phyloP scores from a whole-genome alignment of 92 coral and sea anemone genomes.

The Siderastrea radians region DNA sequence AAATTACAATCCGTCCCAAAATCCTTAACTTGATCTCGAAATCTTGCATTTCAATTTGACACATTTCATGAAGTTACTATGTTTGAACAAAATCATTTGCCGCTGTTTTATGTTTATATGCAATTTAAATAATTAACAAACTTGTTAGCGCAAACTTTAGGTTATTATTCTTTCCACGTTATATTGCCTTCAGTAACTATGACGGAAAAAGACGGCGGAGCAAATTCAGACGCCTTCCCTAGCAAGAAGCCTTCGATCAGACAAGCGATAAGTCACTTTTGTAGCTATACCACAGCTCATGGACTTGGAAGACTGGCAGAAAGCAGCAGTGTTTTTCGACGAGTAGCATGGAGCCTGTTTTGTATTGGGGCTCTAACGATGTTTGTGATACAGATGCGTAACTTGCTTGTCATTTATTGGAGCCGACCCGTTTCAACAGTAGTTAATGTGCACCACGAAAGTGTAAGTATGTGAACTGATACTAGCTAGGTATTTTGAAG shows the following conservation, averaged over 20 bases:
- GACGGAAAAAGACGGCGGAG: background rate
- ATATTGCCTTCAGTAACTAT: background rate
- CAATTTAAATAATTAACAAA: background rate
- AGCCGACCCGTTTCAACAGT: conserved; percentile 58
- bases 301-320: conserved; percentile 65
- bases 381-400: conserved; percentile 40
- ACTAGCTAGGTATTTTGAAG: too few species aligned
- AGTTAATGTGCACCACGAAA: conserved; percentile 56
- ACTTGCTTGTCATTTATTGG: conserved; percentile 33
- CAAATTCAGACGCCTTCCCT: background rate
- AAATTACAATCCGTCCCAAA: too few species aligned
- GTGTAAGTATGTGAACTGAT: conserved; percentile 26
- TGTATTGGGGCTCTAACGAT: conserved; percentile 54
- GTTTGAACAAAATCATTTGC: too few species aligned
- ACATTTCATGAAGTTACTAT: too few species aligned
- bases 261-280: conserved; percentile 34
- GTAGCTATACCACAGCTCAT: conserved; percentile 71
- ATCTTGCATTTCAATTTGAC: too few species aligned
- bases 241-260: conserved; percentile 10
- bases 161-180: too few species aligned
- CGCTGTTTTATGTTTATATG: background rate
- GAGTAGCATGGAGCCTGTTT: conserved; percentile 54
- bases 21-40: too few species aligned
- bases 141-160: too few species aligned
- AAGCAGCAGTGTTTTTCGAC: conserved; percentile 41